Evolutionary conservation across 1,140 invertebrate genomes (phyloP), one percentile per base, ranked within the genome.

Genomic region (Sarcophaga peregrina): DNA sequence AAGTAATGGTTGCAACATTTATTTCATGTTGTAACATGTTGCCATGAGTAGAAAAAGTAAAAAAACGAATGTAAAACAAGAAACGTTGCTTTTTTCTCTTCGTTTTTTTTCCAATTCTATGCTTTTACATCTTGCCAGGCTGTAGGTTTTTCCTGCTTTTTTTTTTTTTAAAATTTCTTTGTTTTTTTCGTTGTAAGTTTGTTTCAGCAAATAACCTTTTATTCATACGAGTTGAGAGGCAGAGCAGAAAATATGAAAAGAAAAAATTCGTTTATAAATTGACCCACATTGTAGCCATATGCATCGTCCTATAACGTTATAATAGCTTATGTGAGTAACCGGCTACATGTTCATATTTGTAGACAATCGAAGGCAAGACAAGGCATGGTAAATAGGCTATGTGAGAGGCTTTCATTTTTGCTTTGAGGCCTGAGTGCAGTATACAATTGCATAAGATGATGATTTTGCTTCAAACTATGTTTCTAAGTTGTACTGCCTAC

Each of bases 1-100:
- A 58, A 58, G 62, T 68, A 68, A 68, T 68, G 62, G 62, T 25
- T 20, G 17, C 62, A 68, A 68, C 62, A 68, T 68, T 68, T 68
- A 68, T 68, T 68, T 68, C 62, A n/a, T 68, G 25, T 37, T 37
- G 17, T 68, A 68, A 68, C 62, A 68, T 68, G 62, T 68, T 68
- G 62, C 62, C 62, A 68, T 68, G 20, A 68, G 62, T 68, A 68
- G 25, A 37, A 68, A 68, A 68, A 15, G 17, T 9, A 68, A 68
- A 68, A 68, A 68, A 37, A 37, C 10, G 25, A 37, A 37, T 4
- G 4, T 37, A 37, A 37, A 37, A 37, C 25, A 37, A 37, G 62
- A 68, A 20, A 25, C 7, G 62, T 68, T 68, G 15, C n/a, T 68
- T 68, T 68, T 37, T 37, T 37, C 25, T 25, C 17, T 58, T n/a